Percentiles rank a stretch among this genome's conserved stretches.
phyloP scores from a whole-genome alignment of 2,888 invertebrate genomes.

The Stegana nigrithorax region DNA sequence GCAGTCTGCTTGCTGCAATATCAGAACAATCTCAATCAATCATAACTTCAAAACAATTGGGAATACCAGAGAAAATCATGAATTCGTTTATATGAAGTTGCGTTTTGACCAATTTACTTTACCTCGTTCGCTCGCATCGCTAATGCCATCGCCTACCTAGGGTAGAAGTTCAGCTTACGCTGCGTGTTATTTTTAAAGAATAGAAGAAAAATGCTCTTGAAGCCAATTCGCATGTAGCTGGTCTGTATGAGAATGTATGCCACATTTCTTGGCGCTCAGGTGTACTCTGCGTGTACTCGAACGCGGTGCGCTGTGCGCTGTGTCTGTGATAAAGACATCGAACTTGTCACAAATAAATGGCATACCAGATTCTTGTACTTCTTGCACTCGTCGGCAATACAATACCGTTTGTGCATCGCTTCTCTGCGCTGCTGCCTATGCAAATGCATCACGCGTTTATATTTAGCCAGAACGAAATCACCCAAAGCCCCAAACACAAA shows the following conservation, averaged over 20 bases:
- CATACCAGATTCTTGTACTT: slow-evolving; percentile 44
- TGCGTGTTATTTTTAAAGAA: background rate
- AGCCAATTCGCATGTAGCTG: background rate
- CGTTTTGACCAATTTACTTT: background rate
- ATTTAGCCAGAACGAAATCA: no score
- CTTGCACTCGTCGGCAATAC: no score
- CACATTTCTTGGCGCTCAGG: background rate
- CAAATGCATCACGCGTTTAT: slow-evolving; percentile 54
- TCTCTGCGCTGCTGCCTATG: slow-evolving; percentile 11
- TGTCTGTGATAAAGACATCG: slow-evolving; percentile 54
- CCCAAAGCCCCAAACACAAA: no score
- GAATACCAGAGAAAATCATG: background rate
- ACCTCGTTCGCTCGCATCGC: no score
- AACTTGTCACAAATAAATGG: slow-evolving; percentile 61
- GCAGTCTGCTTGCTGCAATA: slow-evolving; percentile 92
- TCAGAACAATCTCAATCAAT: background rate
- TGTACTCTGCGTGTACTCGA: background rate
- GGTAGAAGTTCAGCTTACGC: no score
- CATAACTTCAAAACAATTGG: no score
- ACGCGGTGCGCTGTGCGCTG: no score
- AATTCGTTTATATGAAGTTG: background rate
- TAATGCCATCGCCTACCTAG: no score
- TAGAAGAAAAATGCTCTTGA: background rate
- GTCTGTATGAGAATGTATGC: background rate
- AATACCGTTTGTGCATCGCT: no score